phyloP scores from a whole-genome alignment of 1,140 invertebrate species.

The Watersipora subatra region DNA sequence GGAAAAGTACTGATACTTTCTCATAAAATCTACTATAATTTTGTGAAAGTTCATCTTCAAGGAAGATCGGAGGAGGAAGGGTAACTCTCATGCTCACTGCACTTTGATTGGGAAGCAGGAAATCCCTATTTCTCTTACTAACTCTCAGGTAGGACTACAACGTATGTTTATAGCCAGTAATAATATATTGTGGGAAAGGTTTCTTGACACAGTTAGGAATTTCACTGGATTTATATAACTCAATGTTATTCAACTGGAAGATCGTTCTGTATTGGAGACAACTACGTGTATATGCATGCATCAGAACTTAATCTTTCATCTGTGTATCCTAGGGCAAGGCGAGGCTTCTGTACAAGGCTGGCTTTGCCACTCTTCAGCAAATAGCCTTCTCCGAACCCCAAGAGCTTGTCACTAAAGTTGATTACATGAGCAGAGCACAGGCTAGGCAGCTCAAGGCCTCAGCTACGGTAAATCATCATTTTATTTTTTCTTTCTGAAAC shows the following conservation, averaged over 20 bases:
- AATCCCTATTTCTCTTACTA: background rate
- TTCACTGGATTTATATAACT: no score
- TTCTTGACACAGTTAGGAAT: no score
- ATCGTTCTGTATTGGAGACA: no score
- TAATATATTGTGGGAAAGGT: no score
- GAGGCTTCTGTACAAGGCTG: conserved; percentile 63
- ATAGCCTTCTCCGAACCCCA: conserved; percentile 57
- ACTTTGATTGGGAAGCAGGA: background rate
- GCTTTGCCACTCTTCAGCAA: conserved; percentile 59
- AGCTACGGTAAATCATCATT: conserved; percentile 52
- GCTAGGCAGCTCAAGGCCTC: conserved; percentile 66
- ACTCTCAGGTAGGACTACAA: no score
- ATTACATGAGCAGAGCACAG: conserved; percentile 54
- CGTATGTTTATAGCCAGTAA: no score
- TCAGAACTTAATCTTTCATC: no score
- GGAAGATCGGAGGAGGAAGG: background rate
- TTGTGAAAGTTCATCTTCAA: no score
- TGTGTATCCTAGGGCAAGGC: conserved; percentile 66
- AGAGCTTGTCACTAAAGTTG: conserved; percentile 50
- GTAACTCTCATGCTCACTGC: background rate
- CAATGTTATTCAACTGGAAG: no score
- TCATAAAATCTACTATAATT: no score
- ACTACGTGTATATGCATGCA: no score
- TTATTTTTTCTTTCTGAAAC: background rate
- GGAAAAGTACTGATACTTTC: no score